Base-by-base conservation (phyloP, 2,888 invertebrate species). In the Nyleta sp. region DNA sequence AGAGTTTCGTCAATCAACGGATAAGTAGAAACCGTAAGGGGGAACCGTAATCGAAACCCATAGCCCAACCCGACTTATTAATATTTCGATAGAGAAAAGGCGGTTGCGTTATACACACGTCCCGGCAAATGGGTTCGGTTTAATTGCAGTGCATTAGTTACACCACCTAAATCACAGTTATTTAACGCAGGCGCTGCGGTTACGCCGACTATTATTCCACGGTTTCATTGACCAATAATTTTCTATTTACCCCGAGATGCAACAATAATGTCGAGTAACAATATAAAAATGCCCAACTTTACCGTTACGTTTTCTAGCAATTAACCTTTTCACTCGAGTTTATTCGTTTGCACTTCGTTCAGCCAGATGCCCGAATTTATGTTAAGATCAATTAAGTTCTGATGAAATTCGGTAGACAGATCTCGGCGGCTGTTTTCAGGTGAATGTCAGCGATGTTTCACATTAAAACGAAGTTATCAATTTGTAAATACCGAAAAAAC, bases 261-360 rank as follows among this genome's bases (percentile, higher is more conserved):
- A 24, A 46, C 38, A 42, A 57, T 57, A 48, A 57, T 68, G 7
- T 55, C 4, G 22, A 46, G 44, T 55, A 17, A 24, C 35, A 22
- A 35, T 22, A 24, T 15, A 46, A 46, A 55, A 67, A 55, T 17
- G 13, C 2, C 2, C n/a, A 18, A 24, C 11, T 52, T 31, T 46
- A 55, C 68, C 57, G 68, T 57, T 57, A 57, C 18, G 40, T 68
- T 68, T 68, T 57, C 48, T 57, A 68, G 44, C 38, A 48, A 57
- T 68, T 68, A 48, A 65, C 53, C 65, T 65, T 53, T 65, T 42
- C 53, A 22, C 17, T 8, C 8, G 11, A 13, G 13, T 20, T 20
- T 42, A 18, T 46, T 33, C 28, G 13, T 24, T 50, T 17, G 59
- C 7, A 4, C 22, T 20, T 46, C 31, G 15, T 46, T 33, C 20